Evolutionary conservation across 2,888 invertebrate species (phyloP).

Genomic region (Andrena flavipes): DNA sequence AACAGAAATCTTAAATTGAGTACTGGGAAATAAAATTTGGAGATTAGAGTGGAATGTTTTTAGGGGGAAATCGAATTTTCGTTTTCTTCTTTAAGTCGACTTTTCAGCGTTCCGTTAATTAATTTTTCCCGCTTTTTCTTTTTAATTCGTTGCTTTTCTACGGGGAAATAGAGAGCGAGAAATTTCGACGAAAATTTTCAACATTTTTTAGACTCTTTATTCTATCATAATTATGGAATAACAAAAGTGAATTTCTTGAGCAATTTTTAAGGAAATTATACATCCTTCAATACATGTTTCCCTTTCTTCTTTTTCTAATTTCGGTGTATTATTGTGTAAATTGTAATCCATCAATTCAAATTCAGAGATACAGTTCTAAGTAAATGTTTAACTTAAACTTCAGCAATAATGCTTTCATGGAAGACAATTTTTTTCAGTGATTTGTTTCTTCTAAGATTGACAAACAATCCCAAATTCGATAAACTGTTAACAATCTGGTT

Average conservation of each 20-base stretch:
- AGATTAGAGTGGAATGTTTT: not conserved
- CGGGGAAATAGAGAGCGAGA: not conserved
- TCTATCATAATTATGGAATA: not conserved
- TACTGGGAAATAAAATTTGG: not conserved
- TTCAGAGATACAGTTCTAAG: not conserved
- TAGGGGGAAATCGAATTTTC: not conserved
- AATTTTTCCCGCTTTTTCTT: no score
- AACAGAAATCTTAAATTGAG: not conserved
- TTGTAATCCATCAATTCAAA: not conserved
- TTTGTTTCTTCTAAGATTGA: not conserved
- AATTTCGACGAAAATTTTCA: not conserved
- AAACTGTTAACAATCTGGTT: constrained; percentile 14
- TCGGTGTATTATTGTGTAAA: not conserved
- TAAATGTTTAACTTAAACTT: not conserved
- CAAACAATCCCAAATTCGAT: constrained; percentile 47
- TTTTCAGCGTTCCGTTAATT: not conserved
- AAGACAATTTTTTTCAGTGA: not conserved
- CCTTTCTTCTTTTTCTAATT: not conserved
- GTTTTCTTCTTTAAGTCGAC: not conserved
- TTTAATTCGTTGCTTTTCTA: not conserved
- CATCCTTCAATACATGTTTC: not conserved
- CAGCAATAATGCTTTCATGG: not conserved
- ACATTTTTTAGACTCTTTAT: not conserved
- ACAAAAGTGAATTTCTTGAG: not conserved
- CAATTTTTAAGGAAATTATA: not conserved